Conservation (phyloP, 2,113 vertebrate species). For the Saccopteryx bilineata region DNA sequence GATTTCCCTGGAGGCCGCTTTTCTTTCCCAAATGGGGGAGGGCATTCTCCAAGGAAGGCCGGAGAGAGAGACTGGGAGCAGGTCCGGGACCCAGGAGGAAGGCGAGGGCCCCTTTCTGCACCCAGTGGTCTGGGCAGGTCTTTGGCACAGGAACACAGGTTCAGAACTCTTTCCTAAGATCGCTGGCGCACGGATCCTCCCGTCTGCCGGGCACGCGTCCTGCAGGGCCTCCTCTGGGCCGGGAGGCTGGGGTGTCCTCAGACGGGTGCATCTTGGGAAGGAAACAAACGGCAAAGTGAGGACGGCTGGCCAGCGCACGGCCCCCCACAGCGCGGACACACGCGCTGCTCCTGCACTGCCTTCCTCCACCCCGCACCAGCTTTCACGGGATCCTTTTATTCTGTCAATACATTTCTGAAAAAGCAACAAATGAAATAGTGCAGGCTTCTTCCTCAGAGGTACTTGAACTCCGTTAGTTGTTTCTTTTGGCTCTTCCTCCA, state of each 20-base stretch:
- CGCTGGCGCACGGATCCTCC: not conserved
- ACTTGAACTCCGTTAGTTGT: not conserved
- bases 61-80: not conserved
- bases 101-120: not conserved
- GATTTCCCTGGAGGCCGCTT: not conserved
- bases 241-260: constrained; percentile 74
- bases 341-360: not conserved
- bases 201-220: not conserved
- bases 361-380: no score
- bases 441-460: not conserved
- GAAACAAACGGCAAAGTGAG: constrained; percentile 79
- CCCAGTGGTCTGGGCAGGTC: not conserved
- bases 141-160: not conserved
- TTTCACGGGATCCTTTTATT: not conserved
- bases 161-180: constrained; percentile 34
- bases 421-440: not conserved
- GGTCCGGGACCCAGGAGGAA: not conserved
- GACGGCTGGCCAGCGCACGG: not conserved
- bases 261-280: constrained; percentile 84
- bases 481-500: not conserved
- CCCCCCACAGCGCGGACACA: not conserved
- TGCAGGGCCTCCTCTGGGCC: not conserved
- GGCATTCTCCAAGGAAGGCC: not conserved
- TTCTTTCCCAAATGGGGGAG: not conserved
- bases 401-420: not conserved